These are phyloP conservation scores for Panurus biarmicus DNA, from an alignment of 2,113 vertebrate species.

Conservation along the genomic window DNA sequence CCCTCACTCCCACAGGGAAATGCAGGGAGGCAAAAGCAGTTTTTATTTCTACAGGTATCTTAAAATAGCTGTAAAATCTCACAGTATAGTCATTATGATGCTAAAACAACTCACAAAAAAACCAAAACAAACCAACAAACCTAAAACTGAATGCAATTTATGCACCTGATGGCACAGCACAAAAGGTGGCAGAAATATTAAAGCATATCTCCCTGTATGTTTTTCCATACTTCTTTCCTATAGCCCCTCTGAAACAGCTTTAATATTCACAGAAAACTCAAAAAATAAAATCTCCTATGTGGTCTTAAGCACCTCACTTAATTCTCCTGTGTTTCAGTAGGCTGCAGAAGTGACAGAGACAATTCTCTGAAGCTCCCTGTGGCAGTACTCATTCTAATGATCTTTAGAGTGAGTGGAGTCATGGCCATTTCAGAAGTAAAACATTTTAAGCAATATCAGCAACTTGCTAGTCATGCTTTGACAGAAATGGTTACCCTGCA, in stretches of 20 bases:
- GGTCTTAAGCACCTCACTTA: neutral
- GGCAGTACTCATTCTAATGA: neutral
- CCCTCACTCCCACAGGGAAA: neutral
- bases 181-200: neutral
- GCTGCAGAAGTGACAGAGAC: rapidly evolving
- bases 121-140: no score
- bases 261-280: neutral
- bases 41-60: neutral
- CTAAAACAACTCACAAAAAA: neutral
- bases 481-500: neutral
- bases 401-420: neutral
- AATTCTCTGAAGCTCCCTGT: neutral
- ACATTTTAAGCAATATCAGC: neutral
- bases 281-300: neutral
- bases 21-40: neutral
- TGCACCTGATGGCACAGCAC: neutral
- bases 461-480: neutral
- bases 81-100: neutral
- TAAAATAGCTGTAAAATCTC: neutral
- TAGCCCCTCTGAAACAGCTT: neutral
- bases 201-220: neutral
- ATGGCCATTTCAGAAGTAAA: neutral
- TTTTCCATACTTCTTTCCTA: neutral
- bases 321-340: neutral
- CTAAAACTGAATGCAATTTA: neutral